phyloP scores from a whole-genome alignment of 2,113 vertebrate species.

The Peromyscus maniculatus region DNA sequence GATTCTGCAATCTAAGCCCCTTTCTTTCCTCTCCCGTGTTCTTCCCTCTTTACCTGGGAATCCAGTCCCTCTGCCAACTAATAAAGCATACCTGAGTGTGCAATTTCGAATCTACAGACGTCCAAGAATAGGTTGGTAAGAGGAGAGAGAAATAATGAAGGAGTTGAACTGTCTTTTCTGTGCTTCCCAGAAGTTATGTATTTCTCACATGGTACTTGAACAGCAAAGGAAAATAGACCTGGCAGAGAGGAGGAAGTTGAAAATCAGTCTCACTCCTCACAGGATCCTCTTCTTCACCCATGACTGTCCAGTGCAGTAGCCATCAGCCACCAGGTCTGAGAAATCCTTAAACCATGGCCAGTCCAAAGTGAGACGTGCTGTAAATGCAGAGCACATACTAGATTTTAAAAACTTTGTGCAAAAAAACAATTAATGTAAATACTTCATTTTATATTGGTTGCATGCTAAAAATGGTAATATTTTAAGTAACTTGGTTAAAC shows the following conservation, averaged over 20 bases:
- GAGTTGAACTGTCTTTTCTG: neutral
- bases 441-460: neutral
- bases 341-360: neutral
- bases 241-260: neutral
- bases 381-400: neutral
- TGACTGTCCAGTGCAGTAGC: neutral
- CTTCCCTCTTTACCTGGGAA: constrained; percentile 11
- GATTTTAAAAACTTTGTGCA: neutral
- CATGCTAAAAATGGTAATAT: neutral
- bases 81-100: constrained; percentile 14
- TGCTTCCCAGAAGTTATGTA: neutral
- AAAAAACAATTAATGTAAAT: neutral
- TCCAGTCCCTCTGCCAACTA: neutral
- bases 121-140: neutral
- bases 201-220: neutral
- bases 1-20: neutral
- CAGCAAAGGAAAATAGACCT: neutral
- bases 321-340: neutral
- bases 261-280: neutral
- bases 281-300: neutral
- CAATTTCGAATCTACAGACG: constrained; percentile 44
- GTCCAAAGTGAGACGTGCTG: neutral
- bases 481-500: neutral
- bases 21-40: neutral
- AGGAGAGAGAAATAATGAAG: neutral